A percentile compares a stretch with the other conserved stretches of the same genome.
These are phyloP conservation scores for Pasiphila rectangulata DNA, from an alignment of 2,888 invertebrate genomes.

Conservation along the genomic window DNA sequence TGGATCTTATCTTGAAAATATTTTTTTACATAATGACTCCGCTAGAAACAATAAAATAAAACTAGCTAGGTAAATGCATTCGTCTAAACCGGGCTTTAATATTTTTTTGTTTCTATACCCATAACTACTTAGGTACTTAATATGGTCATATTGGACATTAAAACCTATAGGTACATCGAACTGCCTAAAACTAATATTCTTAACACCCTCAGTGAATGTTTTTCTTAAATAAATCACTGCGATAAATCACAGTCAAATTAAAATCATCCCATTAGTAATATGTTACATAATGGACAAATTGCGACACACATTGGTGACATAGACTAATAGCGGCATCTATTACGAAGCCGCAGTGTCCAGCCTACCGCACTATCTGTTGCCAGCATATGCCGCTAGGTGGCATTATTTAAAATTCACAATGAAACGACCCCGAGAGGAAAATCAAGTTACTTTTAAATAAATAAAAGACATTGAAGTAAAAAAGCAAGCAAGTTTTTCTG, in stretches of 20 bases:
- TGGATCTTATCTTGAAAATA: background rate
- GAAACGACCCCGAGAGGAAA: no score
- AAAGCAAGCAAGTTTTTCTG: no score
- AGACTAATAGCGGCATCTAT: constrained; percentile 76
- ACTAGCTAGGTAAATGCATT: no score
- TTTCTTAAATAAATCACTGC: background rate
- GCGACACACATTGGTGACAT: constrained; percentile 59
- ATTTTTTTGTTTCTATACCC: no score
- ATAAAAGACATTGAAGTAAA: no score
- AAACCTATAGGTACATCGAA: no score
- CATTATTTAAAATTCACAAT: constrained; percentile 31
- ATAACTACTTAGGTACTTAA: no score
- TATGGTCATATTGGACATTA: no score
- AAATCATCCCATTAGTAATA: constrained; percentile 57
- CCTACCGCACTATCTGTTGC: constrained; percentile 42
- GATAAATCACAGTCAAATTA: constrained; percentile 55
- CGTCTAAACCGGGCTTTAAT: no score
- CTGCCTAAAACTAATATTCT: background rate
- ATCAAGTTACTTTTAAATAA: no score
- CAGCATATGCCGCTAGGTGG: constrained; percentile 45
- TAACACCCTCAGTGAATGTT: background rate
- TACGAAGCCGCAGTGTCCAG: constrained; percentile 55
- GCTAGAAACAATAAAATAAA: no score
- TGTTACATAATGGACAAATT: constrained; percentile 63
- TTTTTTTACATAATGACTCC: no score